Base-by-base conservation (phyloP, 2,888 invertebrate species). In the Shargacucullia verbasci region DNA sequence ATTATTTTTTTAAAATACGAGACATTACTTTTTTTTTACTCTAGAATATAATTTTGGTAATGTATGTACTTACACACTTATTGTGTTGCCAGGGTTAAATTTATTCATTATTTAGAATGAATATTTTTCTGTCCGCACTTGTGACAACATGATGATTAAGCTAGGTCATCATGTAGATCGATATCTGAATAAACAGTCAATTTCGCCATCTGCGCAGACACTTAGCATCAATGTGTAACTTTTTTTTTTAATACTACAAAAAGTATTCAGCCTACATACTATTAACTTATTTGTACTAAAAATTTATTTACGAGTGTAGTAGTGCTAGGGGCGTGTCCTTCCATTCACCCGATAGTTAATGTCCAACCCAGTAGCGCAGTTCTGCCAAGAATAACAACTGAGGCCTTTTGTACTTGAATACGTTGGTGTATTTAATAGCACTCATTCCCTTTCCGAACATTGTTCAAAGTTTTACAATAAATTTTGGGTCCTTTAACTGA, bases 311-410 rank as follows among this genome's bases (percentile, higher is more conserved):
- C 62, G 61, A 62, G 61, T 79, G 73, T 70, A 69, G 59, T 62
- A 59, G 53, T 73, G 73, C 70, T 72, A 78, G 69, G 39, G 81
- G 81, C 76, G 78, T 74, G 79, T 45, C 46, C 39, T 33, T 47
- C 63, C 61, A 62, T 73, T 68, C 70, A 61, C 15, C 62, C 70
- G 65, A 77, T 79, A 59, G 73, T 76, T 69, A 68, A 75, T 71
- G 74, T 73, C 70, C 78, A 71, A 61, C 66, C 72, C 69, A 76
- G 74, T 68, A 66, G 70, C 66, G 46, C 27, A 50, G 50, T 54
- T 47, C 59, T 77, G 78, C 82, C 81, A 82, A 80, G 77, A 77
- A 82, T 82, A 72, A 79, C 80, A 79, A 74, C 70, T 55, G 46
- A 62, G 35, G 50, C 49, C n/a, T 71, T 62, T 74, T 77, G 62